Base-by-base conservation (phyloP, 2,797 vertebrate genomes). In the Valencia hispanica region DNA sequence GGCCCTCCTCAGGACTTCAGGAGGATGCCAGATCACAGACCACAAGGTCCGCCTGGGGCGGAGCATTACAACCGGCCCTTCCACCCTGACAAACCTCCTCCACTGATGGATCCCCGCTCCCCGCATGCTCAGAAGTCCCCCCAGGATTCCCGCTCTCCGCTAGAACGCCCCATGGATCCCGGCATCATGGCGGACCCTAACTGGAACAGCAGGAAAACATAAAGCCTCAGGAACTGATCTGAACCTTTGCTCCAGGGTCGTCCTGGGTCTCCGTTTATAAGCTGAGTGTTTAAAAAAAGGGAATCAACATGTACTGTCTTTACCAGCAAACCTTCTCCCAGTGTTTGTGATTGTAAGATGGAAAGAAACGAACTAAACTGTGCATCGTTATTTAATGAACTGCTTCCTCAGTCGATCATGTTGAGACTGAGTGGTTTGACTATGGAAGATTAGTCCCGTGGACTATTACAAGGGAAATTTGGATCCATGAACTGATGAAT, bases 121-220 rank as follows among this genome's bases (percentile, higher is more conserved):
- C 97, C 97, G 1, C 97, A 97, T 82, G 93, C 95, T 27, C 98
- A 99, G 93, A 99, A 97, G 88, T 98, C 98, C 50, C 98, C 98
- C 0, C 97, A 97, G 0, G 97, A 98, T 77, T 94, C 96, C 12
- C 96, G 96, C 85, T 97, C 98, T 12, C 97, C 97, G 0, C 90
- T 94, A 14, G 98, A 99, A 89, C 95, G 97, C 73, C 96, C 97
- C 0, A 81, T 86, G 79, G 97, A 97, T 82, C 97, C 96, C 75
- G 96, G 94, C 73, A 92, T 95, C 70, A 93, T 94, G 57, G 91
- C 93, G 25, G 98, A 99, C 70, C 95, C 97, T n/a, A 97, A 94
- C 95, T 99, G 98, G 98, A 98, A 96, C 89, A 94, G 93, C 80
- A 96, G 97, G 88, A 99, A 99, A 90, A 96, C 96, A 78, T 98